Conservation (phyloP, 2,888 invertebrate species). For the Ochropacha duplaris region DNA sequence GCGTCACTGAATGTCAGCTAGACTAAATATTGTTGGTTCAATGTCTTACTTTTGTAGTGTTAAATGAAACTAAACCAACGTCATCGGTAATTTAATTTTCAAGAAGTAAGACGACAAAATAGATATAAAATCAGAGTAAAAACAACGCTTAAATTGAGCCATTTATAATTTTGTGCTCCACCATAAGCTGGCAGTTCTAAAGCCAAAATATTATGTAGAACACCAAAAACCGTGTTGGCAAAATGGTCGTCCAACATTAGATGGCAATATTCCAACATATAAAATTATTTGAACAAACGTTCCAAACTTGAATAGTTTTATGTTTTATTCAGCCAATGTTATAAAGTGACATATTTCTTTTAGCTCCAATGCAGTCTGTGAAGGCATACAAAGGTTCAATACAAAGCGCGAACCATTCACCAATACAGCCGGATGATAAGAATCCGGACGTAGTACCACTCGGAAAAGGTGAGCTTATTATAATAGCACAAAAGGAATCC, state of each 20-base stretch:
- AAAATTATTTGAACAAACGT: not conserved
- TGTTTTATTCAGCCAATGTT: conserved; percentile 14
- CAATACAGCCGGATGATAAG: conserved; percentile 92
- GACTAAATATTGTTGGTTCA: not conserved
- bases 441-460: conserved; percentile 95
- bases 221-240: not conserved
- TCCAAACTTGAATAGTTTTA: conserved; percentile 13
- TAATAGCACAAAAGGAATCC: not conserved
- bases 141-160: no score
- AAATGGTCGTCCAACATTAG: not conserved
- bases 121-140: no score
- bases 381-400: conserved; percentile 85
- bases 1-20: not conserved
- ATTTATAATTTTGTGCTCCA: not conserved
- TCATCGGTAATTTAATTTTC: no score
- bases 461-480: conserved; percentile 87
- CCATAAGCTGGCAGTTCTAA: not conserved
- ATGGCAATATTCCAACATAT: not conserved
- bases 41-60: not conserved
- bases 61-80: not conserved
- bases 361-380: conserved; percentile 68
- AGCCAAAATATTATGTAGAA: not conserved
- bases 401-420: conserved; percentile 79
- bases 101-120: no score
- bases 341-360: conserved; percentile 28